Base-by-base conservation (phyloP, 2,888 invertebrate genomes). In the Acheta domesticus region DNA sequence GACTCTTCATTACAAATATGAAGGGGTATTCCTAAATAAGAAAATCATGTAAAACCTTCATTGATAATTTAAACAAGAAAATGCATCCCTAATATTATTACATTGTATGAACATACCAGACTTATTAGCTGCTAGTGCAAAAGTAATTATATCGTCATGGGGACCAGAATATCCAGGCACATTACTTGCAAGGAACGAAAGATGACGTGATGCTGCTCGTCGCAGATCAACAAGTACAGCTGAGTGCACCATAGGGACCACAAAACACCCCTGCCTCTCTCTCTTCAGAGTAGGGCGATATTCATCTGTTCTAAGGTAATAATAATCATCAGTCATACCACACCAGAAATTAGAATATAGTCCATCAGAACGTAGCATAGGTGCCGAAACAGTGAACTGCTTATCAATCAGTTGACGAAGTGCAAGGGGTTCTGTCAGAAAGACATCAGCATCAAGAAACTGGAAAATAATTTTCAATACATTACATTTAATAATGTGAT, bases 311-410 rank as follows among this genome's bases (percentile, higher is more conserved):
- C 97, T 89, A 82, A 90, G 87, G 85, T 96, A 96, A 86, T 97
- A 94, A 85, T 93, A 96, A 81, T 93, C 90, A 0, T 91, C 89
- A 0, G 94, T 92, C 95, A 98, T 97, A 5, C 94, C 98, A 83
- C 94, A 94, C 98, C 98, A 99, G 87, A 96, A 99, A 87, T 99
- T 99, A 21, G 96, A 96, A 86, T 98, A 98, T 73, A 94, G 87
- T 19, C 95, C 94, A 81, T 96, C 94, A 0, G 97, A 95, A 79
- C 92, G 89, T 49, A 98, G 88, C 93, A 98, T 92, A 0, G 98
- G 98, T 0, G 96, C 93, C 4, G 93, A 91, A 14, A 97, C 88
- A 4, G 91, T 89, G 19, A 91, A 84, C 73, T 91, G 88, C 83
- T 93, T 91, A 0, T 85, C 84, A 0, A 95, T 90, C 36, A 97